Evolutionary conservation across 2,113 vertebrate genomes (phyloP).

Genomic region (Corvus cornix): DNA sequence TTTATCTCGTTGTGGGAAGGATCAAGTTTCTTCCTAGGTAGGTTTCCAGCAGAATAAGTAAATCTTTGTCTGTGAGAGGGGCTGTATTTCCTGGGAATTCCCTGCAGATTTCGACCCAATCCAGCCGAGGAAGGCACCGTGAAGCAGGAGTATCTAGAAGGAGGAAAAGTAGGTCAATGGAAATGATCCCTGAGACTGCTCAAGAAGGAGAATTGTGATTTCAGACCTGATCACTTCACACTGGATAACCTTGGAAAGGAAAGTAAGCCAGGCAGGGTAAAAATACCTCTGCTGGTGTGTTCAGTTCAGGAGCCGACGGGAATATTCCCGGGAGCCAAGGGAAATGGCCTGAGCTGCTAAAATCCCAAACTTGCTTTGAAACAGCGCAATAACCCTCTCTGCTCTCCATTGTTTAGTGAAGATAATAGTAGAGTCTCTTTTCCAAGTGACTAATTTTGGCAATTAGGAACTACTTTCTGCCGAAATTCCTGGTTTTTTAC

Average conservation of each 20-base stretch:
- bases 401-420: neutral
- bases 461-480: neutral
- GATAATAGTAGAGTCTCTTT: neutral
- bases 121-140: neutral
- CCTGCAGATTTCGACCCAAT: neutral
- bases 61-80: neutral
- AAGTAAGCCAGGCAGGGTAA: neutral
- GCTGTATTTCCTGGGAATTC: neutral
- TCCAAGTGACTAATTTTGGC: neutral
- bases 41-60: neutral
- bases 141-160: neutral
- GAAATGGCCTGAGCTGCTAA: neutral
- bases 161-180: constrained; percentile 33
- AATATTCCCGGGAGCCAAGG: neutral
- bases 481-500: neutral
- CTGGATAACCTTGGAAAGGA: neutral
- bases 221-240: constrained; percentile 16
- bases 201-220: neutral
- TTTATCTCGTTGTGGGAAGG: neutral
- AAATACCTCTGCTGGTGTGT: neutral
- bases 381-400: neutral
- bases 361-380: neutral
- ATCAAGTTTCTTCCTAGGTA: neutral
- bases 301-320: neutral
- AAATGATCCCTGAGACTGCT: neutral